Evolutionary conservation across 2,113 vertebrate species (phyloP), one percentile per base, ranked within the genome.

Genomic region (Misgurnus mizolepis): DNA sequence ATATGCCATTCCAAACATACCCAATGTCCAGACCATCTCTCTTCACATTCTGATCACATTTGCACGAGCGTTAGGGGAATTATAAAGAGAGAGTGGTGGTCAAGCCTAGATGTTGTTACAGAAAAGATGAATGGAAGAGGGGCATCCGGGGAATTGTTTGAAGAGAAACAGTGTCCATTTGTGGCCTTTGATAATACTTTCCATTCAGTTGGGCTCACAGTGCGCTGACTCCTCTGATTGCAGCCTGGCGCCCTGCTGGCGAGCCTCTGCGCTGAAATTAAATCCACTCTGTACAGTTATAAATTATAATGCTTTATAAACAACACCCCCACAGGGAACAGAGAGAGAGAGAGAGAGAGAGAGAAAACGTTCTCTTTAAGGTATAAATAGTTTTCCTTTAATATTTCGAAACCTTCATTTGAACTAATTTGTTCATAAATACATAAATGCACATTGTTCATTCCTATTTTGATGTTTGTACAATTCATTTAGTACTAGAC

Each of bases 291-390:
- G 93, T 94, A 95, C 94, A 95, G 95, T 96, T 96, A 96, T 96
- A 96, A 96, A 96, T 96, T 95, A 95, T 95, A 95, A 95, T 95
- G 94, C 94, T 95, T 94, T 94, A 95, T 96, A 96, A 95, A 96
- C 95, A 96, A 96, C 93, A 95, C 94, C 94, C 94, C 95, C 94
- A 94, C 92, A 94, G 94, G 95, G 94, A 93, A 94, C 86, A 78
- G 64, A 83, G 47, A 39, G 41, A 82, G 72, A 76, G 41, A 12
- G 22, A 55, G 47, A 64, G 60, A 61, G 18, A 80, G 45, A 7
- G 18, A 49, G 76, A 85, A 88, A 70, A 62, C 60, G 62, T 43
- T 47, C 40, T 11, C n/a, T 4, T 60, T 61, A 60, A 76, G 64
- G 71, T 76, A 71, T 69, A 39, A 81, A 74, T 8, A 60, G 40